phyloP scores from a whole-genome alignment of 2,888 invertebrate genomes.

The Cerceris rybyensis region DNA sequence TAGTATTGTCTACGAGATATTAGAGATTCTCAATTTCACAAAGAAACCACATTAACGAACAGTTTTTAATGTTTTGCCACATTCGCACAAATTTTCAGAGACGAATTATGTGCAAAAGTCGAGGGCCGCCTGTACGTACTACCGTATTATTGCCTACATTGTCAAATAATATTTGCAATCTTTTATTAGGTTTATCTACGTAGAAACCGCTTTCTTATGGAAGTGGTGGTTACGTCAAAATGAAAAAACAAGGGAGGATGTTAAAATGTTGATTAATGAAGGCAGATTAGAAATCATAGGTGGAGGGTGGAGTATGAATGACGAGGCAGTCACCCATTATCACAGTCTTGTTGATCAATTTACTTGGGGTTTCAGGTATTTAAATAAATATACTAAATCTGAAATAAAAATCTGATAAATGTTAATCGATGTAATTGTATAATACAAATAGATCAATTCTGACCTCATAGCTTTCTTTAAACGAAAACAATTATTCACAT shows the following conservation, averaged over 20 bases:
- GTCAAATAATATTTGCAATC: neutral
- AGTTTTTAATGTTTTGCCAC: no score
- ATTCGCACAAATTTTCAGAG: no score
- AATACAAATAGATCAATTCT: neutral
- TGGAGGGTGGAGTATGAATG: slow-evolving; percentile 94
- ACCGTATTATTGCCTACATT: neutral
- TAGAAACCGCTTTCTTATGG: slow-evolving; percentile 93
- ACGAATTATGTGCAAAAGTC: no score
- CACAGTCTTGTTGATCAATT: slow-evolving; percentile 89
- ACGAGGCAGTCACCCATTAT: slow-evolving; percentile 88
- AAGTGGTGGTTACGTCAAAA: slow-evolving; percentile 90
- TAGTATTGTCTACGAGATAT: no score
- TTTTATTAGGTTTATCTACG: slow-evolving; percentile 90
- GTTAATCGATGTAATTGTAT: neutral
- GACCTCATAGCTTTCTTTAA: no score
- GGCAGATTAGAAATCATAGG: slow-evolving; percentile 91
- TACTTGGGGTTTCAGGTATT: slow-evolving; percentile 88
- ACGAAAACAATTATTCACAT: no score
- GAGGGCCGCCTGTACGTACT: no score
- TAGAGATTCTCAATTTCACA: no score
- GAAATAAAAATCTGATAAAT: slow-evolving; percentile 1
- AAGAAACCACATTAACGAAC: no score
- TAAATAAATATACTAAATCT: slow-evolving; percentile 1
- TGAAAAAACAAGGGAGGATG: slow-evolving; percentile 83
- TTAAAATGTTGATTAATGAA: slow-evolving; percentile 86